Conservation (phyloP, 23 tunicate genomes). For the Corella eumyota region DNA sequence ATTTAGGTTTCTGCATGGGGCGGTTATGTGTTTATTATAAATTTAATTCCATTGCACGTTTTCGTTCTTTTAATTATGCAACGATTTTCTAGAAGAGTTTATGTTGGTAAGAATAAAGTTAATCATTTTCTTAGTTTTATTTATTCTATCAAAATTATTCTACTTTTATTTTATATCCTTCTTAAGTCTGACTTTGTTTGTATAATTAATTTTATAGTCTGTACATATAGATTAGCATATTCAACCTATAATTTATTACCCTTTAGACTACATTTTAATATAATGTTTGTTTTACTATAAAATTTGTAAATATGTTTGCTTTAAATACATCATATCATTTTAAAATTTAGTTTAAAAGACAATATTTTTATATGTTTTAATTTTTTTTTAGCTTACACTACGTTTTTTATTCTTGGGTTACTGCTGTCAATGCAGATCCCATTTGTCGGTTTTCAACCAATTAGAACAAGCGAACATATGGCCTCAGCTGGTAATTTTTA, state of each 20-base stretch:
- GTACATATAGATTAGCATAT: neutral
- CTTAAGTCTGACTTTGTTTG: neutral
- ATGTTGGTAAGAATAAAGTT: conserved; percentile 58
- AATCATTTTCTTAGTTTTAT: neutral
- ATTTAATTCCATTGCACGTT: conserved; percentile 91
- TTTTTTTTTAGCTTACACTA: conserved; percentile 82
- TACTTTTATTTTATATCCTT: no score
- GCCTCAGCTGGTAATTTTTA: conserved; percentile 97
- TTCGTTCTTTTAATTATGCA: conserved; percentile 90
- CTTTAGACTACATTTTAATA: neutral
- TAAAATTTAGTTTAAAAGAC: neutral
- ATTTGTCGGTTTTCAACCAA: conserved; percentile 99
- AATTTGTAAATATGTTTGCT: neutral
- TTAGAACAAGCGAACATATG: conserved; percentile 99
- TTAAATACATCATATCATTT: neutral
- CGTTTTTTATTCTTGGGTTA: conserved; percentile 91
- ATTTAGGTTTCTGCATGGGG: conserved; percentile 99
- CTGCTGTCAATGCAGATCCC: conserved; percentile 98
- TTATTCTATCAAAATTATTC: neutral
- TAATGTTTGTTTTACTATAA: neutral
- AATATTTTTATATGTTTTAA: neutral
- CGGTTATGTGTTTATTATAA: conserved; percentile 97
- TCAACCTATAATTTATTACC: neutral
- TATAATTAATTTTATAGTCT: neutral
- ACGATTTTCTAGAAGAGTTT: conserved; percentile 67